Evolutionary conservation across 2,888 invertebrate species (phyloP), one percentile per base, ranked within the genome.

Genomic region (Aporophyla lueneburgensis): DNA sequence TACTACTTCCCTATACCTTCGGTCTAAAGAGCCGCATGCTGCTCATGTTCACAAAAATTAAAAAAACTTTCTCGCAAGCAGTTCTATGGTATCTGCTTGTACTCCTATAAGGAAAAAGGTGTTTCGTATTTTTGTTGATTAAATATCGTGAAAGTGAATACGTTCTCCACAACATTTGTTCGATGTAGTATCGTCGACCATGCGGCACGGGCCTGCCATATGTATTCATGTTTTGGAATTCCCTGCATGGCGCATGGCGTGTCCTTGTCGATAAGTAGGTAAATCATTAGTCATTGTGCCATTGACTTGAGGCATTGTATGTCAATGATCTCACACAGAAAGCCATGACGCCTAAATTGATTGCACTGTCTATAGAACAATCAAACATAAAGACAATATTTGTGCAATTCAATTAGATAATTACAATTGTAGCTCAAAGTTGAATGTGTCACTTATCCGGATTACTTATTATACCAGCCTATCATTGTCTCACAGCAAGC

Each of bases 231-330:
- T 82, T 80, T 85, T 86, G 87, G 81, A 82, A 83, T 85, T 85
- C 85, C 81, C 79, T 85, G 80, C 81, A 66, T 78, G 73, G 77
- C 77, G 78, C 49, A 74, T 80, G 86, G 83, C 85, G 80, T 87
- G 87, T 85, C 89, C 89, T 88, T 85, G 83, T 80, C 82, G 67
- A 83, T 78, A 88, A 85, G 87, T 89, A 84, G 82, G 86, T 85
- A 86, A 86, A 84, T 89, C 88, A 89, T 86, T n/a, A n/a, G n/a
- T 90, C 89, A 89, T 83, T 85, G 86, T 87, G 89, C 83, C 84
- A 88, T 86, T 88, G 89, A 87, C 89, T 84, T 84, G 71, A 80
- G 71, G 80, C 74, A 85, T 83, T 83, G 85, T 85, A 79, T 88
- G 90, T 89, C 90, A 90, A 89, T 83, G 88, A 86, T 88, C 88